Evolutionary conservation across 2,888 invertebrate species (phyloP).

Genomic region (Zele albiditarsus): DNA sequence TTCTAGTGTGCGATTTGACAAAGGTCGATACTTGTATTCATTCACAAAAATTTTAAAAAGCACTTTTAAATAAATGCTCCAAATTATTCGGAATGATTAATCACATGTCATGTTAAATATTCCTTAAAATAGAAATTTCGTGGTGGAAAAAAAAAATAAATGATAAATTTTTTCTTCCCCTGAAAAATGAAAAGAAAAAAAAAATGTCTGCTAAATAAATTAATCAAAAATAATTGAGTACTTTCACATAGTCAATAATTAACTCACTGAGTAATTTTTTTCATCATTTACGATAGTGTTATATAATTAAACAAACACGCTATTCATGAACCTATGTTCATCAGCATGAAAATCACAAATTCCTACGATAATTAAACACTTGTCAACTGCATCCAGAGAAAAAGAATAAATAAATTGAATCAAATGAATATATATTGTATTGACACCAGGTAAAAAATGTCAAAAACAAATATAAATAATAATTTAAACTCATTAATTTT

Average conservation of each 20-base stretch:
- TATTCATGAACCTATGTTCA: no score
- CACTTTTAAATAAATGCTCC: constrained; percentile 31
- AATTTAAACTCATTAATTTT: background rate
- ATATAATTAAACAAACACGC: background rate
- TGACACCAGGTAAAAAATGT: background rate
- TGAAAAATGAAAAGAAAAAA: background rate
- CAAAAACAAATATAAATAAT: background rate
- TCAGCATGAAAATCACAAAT: no score
- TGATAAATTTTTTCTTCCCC: background rate
- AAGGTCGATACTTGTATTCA: constrained; percentile 2
- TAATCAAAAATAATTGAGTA: constrained; percentile 27
- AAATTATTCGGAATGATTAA: constrained; percentile 15
- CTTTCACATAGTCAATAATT: constrained; percentile 5
- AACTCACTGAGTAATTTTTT: background rate
- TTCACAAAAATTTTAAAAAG: constrained; percentile 27
- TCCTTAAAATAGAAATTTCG: constrained; percentile 26
- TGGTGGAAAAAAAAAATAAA: constrained; percentile 11
- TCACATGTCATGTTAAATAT: constrained; percentile 15
- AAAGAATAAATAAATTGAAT: no score
- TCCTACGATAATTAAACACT: no score
- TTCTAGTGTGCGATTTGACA: background rate
- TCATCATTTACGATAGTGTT: no score
- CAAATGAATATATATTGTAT: no score
- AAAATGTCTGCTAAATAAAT: constrained; percentile 27
- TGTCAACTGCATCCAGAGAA: no score